A percentile compares a stretch with the other conserved stretches of the same genome.
Conservation (phyloP, 2,797 vertebrate species). For the Perodicticus potto region DNA sequence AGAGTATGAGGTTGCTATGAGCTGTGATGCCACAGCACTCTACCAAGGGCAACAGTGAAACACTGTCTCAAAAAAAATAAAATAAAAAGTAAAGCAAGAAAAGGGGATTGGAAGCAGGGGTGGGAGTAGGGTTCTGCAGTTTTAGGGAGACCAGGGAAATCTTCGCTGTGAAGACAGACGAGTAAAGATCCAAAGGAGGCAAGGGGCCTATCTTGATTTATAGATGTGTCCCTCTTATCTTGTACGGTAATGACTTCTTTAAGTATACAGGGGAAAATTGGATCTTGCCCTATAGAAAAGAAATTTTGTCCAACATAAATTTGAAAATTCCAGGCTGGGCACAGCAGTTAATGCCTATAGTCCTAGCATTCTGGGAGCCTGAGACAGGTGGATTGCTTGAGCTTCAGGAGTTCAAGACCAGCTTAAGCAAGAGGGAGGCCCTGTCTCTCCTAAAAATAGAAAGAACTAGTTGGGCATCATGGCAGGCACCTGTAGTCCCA, state of each 20-base stretch:
- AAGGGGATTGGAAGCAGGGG: not conserved
- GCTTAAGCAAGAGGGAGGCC: too few species aligned
- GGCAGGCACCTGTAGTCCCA: too few species aligned
- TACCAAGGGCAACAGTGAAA: too few species aligned
- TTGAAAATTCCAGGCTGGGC: not conserved
- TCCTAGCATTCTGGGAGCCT: too few species aligned
- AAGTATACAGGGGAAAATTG: not conserved
- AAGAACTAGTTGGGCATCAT: too few species aligned
- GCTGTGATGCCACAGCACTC: too few species aligned
- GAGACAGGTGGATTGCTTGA: too few species aligned
- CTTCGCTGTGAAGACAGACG: not conserved
- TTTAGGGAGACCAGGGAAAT: not conserved
- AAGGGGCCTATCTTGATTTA: not conserved
- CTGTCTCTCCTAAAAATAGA: too few species aligned
- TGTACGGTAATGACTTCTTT: not conserved
- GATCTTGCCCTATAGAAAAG: not conserved
- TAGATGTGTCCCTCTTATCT: not conserved
- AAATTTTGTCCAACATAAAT: not conserved
- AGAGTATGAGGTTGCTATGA: too few species aligned
- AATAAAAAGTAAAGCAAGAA: constrained; percentile 7
- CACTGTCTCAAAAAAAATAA: too few species aligned
- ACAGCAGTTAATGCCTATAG: too few species aligned
- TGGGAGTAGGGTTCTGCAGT: not conserved
- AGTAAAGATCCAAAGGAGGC: not conserved
- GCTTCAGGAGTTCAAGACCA: too few species aligned